Base-by-base conservation (phyloP, 2,797 vertebrate genomes). In the Spondyliosoma cantharus region DNA sequence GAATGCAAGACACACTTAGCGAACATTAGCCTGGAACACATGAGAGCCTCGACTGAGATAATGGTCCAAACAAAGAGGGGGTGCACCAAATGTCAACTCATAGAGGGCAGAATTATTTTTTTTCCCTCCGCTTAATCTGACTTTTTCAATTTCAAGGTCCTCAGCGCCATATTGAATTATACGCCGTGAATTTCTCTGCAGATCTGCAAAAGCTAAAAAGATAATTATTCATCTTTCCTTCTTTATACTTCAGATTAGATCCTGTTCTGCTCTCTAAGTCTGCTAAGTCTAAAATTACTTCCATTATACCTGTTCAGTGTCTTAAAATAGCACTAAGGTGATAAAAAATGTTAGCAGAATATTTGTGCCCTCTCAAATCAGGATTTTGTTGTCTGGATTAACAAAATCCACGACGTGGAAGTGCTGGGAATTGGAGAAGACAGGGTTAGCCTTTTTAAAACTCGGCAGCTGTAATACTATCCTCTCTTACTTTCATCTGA, bases 311-410 rank as follows among this genome's bases (percentile, higher is more conserved):
- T 17, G 42, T 78, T 70, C 59, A 20, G 43, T 43, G 27, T 85
- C 63, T 77, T 12, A 79, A 90, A 83, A 90, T 84, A 87, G 78
- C 74, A 53, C 20, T 0, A 9, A 69, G 32, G 54, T 77, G 46
- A 49, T 2, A 22, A 49, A 63, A 63, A 76, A 58, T 57, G 75
- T 37, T 63, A 29, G 50, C 52, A 59, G 80, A 78, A 70, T 50
- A 74, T 74, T 50, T 68, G 16, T 32, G 60, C 19, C n/a, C 20
- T 65, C 66, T 83, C 70, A 83, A 81, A 76, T 74, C 32, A n/a
- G 68, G 76, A 73, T 77, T 86, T 80, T 70, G 46, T 66, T 58
- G 52, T 60, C 9, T 73, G 78, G 80, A 86, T 88, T 85, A 87
- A 76, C 58, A 24, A 81, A 89, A 90, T 85, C 85, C 75, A 22